Base-by-base conservation (phyloP, 2,888 invertebrate genomes). In the Philereme vetulata region DNA sequence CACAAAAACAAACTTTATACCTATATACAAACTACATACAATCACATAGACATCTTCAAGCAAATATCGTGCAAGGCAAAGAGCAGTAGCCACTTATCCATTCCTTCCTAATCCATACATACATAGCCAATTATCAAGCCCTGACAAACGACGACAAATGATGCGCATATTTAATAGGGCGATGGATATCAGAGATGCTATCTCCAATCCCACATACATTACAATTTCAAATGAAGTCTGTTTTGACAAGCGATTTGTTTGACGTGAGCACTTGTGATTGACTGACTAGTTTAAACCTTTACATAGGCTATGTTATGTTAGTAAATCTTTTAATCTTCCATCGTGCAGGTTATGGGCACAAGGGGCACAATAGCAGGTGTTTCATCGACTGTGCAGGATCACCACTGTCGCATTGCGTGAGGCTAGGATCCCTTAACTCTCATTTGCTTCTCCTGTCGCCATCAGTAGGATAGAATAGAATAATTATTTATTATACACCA, bases 121-220 rank as follows among this genome's bases (percentile, higher is more conserved):
- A 57, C 58, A 62, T 48, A 55, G 46, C 11, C 55, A 52, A 35
- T 49, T 40, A 57, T 57, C 34, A 36, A 36, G 44, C 44, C 4
- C 53, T 53, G 60, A 56, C 56, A 53, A 51, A 56, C 46, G 46
- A 55, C 57, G 57, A 62, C 62, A 62, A 62, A 62, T 51, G 56
- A 61, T 62, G 56, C 56, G 35, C 62, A 62, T 62, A 55, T 51
- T 11, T 44, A 54, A 58, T 77, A 72, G 10, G 35, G 11, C 56
- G 68, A 65, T 65, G 53, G 47, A 47, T 64, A 68, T 67, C 62
- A 5, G 35, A 69, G 76, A 77, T 75, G 66, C 51, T 72, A 73
- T 71, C 71, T 65, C 34, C 58, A 59, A 67, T 80, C 78, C 72
- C 78, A 80, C 80, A 75, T 74, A 52, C 61, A 81, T 81, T 81